Percentiles rank a stretch among this genome's conserved stretches.
phyloP scores from a whole-genome alignment of 2,888 invertebrate genomes.

The Petrolisthes manimaculis region DNA sequence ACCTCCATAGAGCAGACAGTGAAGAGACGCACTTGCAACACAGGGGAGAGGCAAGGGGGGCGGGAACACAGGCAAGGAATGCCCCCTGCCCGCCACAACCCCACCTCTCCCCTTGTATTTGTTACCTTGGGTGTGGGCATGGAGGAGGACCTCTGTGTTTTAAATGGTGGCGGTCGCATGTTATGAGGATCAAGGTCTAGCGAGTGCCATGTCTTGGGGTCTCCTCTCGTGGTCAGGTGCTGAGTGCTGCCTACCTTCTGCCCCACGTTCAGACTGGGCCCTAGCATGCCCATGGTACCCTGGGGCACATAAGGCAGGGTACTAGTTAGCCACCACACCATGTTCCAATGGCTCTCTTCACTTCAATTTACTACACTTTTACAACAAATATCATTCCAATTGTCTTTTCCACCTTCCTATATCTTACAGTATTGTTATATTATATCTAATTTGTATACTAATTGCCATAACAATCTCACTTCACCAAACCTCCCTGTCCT shows the following conservation, averaged over 20 bases:
- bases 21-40: background rate
- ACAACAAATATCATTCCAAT: too few species aligned
- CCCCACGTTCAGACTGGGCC: slow-evolving; percentile 2
- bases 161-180: slow-evolving; percentile 84
- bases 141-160: slow-evolving; percentile 92
- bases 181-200: slow-evolving; percentile 72
- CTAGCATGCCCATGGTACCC: slow-evolving; percentile 39
- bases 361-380: too few species aligned
- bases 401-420: too few species aligned
- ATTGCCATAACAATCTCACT: too few species aligned
- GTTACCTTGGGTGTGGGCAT: slow-evolving; percentile 86
- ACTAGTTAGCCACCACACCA: background rate
- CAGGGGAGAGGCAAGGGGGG: background rate
- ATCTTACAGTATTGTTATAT: too few species aligned
- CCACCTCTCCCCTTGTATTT: slow-evolving; percentile 9
- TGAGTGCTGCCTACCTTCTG: slow-evolving; percentile 46
- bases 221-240: slow-evolving; percentile 63
- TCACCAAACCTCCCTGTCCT: too few species aligned
- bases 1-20: background rate
- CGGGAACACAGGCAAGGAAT: background rate
- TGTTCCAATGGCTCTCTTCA: too few species aligned
- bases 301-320: slow-evolving; percentile 2
- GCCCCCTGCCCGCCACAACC: slow-evolving; percentile 13
- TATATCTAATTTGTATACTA: too few species aligned
- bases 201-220: slow-evolving; percentile 72